Base-by-base conservation (phyloP, 2,797 vertebrate genomes). In the Premnoplex brunnescens region DNA sequence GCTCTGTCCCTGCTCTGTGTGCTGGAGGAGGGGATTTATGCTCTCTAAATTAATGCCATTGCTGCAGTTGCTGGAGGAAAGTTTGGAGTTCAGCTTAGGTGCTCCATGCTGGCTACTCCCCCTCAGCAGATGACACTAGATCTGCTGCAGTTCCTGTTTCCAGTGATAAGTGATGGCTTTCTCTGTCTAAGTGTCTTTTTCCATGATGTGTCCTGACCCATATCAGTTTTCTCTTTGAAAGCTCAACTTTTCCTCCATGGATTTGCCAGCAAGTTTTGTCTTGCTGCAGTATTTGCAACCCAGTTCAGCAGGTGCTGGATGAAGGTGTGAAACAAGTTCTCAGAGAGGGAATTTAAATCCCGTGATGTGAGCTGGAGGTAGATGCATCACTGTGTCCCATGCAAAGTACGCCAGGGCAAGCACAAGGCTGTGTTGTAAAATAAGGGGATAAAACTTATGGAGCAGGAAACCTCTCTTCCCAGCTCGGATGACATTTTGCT, bases 361-460 rank as follows among this genome's bases (percentile, higher is more conserved):
- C 28, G 49, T 0, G 0, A 4, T 32, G 27, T 0, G 12, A 77
- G 41, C 39, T 56, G 71, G 55, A 55, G 60, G 24, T 34, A 28
- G 27, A 44, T 9, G 9, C 18, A 5, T 49, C 32, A 3, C 34
- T 0, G 0, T n/a, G 51, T 49, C 76, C 74, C 1, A 0, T 43
- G 36, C 74, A 26, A 52, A 73, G 28, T 12, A 23, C 5, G 64
- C 73, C 85, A 30, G 23, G 56, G 12, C 48, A 15, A 24, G 69
- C n/a, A 26, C 6, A 10, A 56, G 19, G 43, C n/a, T 37, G 48
- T 4, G 0, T 46, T 74, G 12, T 32, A 71, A 81, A 95, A 48
- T 6, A 16, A 43, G 10, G 21, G 58, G 68, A 62, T 74, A 66
- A 88, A 86, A 56, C 0, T 5, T 32, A 27, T 0, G 16, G 60